A percentile compares a stretch with the other conserved stretches of the same genome.
Evolutionary conservation across 2,888 invertebrate genomes (phyloP).

Genomic region (Watsonalla cultraria): DNA sequence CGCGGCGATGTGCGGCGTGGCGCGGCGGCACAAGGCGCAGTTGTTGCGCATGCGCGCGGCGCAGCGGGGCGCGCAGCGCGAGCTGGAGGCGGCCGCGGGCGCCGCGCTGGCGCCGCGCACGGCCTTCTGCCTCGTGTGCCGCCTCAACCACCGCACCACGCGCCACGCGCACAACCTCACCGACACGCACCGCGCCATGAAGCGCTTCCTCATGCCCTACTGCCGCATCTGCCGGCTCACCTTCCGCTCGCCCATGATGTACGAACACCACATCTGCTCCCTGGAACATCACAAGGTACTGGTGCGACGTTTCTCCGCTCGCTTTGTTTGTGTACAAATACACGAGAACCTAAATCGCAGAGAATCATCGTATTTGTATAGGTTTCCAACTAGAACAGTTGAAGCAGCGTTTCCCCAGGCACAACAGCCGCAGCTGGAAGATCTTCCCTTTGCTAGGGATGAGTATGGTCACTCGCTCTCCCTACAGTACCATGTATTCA

Average conservation of each 20-base stretch:
- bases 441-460: no score
- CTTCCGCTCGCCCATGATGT: slow-evolving; percentile 91
- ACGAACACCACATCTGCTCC: slow-evolving; percentile 90
- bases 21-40: slow-evolving; percentile 85
- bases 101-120: slow-evolving; percentile 80
- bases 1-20: slow-evolving; percentile 85
- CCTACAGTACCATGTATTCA: no score
- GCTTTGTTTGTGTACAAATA: no score
- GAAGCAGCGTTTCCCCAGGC: no score
- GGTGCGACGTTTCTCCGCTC: not conserved
- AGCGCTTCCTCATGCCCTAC: slow-evolving; percentile 89
- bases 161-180: slow-evolving; percentile 88
- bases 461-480: no score
- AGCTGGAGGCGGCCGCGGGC: slow-evolving; percentile 84
- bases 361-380: no score
- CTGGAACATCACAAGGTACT: slow-evolving; percentile 87
- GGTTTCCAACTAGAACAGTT: no score
- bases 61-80: slow-evolving; percentile 88
- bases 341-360: no score
- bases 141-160: slow-evolving; percentile 86
- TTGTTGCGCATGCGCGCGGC: slow-evolving; percentile 87
- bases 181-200: slow-evolving; percentile 90
- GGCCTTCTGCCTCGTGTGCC: slow-evolving; percentile 86
- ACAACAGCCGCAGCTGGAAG: no score
- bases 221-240: slow-evolving; percentile 87